Base-by-base conservation (phyloP, 35 echinoderm and acorn worm genomes). In the Lytechinus pictus region DNA sequence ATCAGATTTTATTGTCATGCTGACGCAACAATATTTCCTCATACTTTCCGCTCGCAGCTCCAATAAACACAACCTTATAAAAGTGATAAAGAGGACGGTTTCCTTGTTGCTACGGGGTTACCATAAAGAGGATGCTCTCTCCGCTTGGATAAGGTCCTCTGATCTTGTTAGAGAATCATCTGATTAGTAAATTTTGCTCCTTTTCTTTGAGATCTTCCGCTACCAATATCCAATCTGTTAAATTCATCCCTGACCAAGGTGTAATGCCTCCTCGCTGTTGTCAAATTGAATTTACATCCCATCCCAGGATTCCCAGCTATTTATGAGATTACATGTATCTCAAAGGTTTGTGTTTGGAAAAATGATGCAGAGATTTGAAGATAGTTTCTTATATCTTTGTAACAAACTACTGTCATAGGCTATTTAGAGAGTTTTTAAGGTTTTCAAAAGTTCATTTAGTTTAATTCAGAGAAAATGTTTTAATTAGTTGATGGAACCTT, bases 281-380 rank as follows among this genome's bases (percentile, higher is more conserved):
- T 79, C 66, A 79, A 79, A 79, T 79, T 79, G 66, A 79, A 79
- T 79, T 79, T 79, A n/a, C 66, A n/a, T 79, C 66, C 66, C 66
- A 24, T n/a, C 66, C 66, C 66, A 79, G 66, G 19, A 79, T 79
- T 24, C 66, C n/a, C 21, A n/a, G 66, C 66, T 24, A 19, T 19
- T 19, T 71, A 71, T 21, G 24, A 19, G 61, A 71, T 79, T 24
- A n/a, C n/a, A n/a, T n/a, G n/a, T n/a, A 24, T 24, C 66, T 79
- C 8, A 79, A 44, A 79, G 19, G 61, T 24, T 71, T 24, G 19
- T 71, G 13, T 71, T 71, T 71, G 19, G 66, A 13, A 5, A 72
- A 72, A 72, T 72, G 10, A 27, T 79, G 66, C 19, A n/a, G 14
- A n/a, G 66, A 24, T 0, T 44, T 44, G 33, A 44, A 44, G 33